Base-by-base conservation (phyloP, 37 sponge, comb jelly and placozoan genomes). In the Chondrosia reniformis region DNA sequence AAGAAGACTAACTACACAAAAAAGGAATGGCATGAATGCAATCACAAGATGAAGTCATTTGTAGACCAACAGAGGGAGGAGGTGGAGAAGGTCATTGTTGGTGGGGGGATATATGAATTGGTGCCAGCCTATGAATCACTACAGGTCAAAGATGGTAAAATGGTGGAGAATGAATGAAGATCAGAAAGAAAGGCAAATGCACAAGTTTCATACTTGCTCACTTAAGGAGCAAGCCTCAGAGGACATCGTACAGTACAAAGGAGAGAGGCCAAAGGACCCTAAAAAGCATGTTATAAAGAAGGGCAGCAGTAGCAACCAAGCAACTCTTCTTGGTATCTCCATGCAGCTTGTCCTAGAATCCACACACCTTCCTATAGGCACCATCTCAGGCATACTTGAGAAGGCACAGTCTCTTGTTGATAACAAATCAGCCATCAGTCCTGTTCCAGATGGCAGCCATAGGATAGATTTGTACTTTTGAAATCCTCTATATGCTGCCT, bases 361-460 rank as follows among this genome's bases (percentile, higher is more conserved):
- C 30, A 76, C 76, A 19, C n/a, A 40, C 40, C 46, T 80, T 13
- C 63, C 83, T 28, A 36, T 62, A 33, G 56, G 19, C 5, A 74
- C 75, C 42, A 49, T 74, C 33, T 28, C 21, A 36, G 75, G 63
- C 4, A 82, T 74, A 36, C 58, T 41, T 62, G 9, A 45, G 39
- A 82, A 74, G 63, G 83, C 63, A 36, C 41, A 40, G 28, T 15
- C 36, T n/a, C 54, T 80, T 39, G 45, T 43, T 46, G 27, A 27
- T 45, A 44, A 66, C 38, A 15, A 64, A 2, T 34, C 52, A 21
- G 67, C 69, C 3, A 22, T 80, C 22, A 32, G 27, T 25, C 7
- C 28, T 46, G 80, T 52, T 59, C 83, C 83, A 75, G 83, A 76
- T n/a, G 30, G 63, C 19, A 46, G 66, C 19, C 33, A 7, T 75